A percentile compares a stretch with the other conserved stretches of the same genome.
Conservation (phyloP, 2,797 vertebrate species). For the Avahi laniger region DNA sequence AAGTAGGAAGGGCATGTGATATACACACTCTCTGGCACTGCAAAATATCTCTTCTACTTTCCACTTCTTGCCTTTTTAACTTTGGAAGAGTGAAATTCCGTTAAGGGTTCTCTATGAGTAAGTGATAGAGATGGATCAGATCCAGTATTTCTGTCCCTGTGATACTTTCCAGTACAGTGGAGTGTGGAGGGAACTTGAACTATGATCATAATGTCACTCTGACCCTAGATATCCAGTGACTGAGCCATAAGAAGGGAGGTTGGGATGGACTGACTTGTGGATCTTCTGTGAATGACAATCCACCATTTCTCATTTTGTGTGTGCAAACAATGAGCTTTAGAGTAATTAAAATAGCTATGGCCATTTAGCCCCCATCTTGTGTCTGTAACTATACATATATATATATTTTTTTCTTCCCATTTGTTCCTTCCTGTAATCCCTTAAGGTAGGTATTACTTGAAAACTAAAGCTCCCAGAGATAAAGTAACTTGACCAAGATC, state of each 20-base stretch:
- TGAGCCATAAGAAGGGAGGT: not conserved
- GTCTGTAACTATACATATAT: not conserved
- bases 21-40: fast-evolving
- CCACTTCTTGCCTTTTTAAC: not conserved
- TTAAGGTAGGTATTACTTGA: not conserved
- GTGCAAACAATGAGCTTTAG: not conserved
- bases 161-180: not conserved
- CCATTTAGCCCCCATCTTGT: not conserved
- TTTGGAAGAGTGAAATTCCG: not conserved
- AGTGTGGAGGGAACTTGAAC: not conserved
- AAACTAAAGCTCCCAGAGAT: not conserved
- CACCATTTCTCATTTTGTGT: not conserved
- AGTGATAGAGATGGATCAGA: not conserved
- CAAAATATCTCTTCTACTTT: not conserved
- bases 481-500: not conserved
- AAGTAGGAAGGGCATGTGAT: not conserved
- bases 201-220: not conserved
- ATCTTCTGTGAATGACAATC: not conserved
- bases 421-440: not conserved
- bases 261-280: not conserved
- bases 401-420: no score
- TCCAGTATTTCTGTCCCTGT: not conserved
- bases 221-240: not conserved
- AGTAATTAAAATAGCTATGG: not conserved
- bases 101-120: not conserved